Conservation (phyloP, 2,797 vertebrate genomes). For the Centroberyx gerrardi region DNA sequence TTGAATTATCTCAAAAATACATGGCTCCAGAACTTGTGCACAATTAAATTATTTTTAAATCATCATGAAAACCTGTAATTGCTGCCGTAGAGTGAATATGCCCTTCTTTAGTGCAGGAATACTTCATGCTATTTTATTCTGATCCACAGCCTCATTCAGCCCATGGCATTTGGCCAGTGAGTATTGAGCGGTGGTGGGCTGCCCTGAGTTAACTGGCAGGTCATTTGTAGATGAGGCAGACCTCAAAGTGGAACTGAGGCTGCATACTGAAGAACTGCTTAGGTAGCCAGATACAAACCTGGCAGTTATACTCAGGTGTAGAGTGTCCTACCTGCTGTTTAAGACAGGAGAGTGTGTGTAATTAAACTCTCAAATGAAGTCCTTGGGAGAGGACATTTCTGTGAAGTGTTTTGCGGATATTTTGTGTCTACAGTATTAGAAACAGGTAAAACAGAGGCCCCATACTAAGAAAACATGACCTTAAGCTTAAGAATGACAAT, state of each 20-base stretch:
- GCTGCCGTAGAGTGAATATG: constrained; percentile 37
- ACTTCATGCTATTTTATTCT: constrained; percentile 54
- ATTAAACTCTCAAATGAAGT: constrained; percentile 47
- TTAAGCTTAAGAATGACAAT: constrained; percentile 11
- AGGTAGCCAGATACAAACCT: constrained; percentile 56
- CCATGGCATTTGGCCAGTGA: constrained; percentile 67
- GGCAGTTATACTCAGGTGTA: constrained; percentile 40
- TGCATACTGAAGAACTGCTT: constrained; percentile 63
- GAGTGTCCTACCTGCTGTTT: constrained; percentile 43
- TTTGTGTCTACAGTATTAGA: constrained; percentile 23
- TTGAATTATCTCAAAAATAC: neutral
- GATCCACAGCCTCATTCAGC: constrained; percentile 44
- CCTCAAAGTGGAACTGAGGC: constrained; percentile 49
- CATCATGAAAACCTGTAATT: constrained; percentile 29
- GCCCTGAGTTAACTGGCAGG: constrained; percentile 67
- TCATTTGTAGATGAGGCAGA: constrained; percentile 71
- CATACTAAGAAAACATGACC: constrained; percentile 15
- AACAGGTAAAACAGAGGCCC: neutral
- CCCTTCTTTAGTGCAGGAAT: constrained; percentile 51
- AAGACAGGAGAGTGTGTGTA: constrained; percentile 33
- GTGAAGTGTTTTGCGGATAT: neutral
- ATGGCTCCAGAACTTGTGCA: constrained; percentile 14
- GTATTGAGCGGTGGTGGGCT: constrained; percentile 63
- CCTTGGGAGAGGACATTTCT: constrained; percentile 14
- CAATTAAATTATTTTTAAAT: constrained; percentile 24